A percentile compares a stretch with the other conserved stretches of the same genome.
Conservation (phyloP, 2,797 vertebrate genomes). For the Sandelia bainsii region DNA sequence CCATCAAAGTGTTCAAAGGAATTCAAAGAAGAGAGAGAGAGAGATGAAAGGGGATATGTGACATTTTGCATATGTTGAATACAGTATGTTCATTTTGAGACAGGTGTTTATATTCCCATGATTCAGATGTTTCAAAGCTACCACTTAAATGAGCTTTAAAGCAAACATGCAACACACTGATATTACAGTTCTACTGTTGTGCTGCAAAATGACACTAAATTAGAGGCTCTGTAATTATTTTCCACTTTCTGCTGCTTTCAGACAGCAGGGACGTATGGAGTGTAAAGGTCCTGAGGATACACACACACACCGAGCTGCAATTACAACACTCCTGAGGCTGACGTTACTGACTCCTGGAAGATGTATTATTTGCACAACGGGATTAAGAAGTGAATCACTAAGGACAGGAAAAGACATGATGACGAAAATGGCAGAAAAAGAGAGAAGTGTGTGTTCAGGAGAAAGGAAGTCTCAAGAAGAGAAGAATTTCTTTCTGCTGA, state of each 20-base stretch:
- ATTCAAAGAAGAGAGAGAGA: not conserved
- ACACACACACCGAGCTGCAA: not conserved
- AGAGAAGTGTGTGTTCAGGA: not conserved
- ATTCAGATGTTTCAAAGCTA: not conserved
- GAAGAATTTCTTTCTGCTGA: constrained; percentile 20
- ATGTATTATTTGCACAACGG: not conserved
- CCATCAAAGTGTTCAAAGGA: constrained; percentile 47
- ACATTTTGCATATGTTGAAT: constrained; percentile 34
- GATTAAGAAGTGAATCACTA: constrained; percentile 11
- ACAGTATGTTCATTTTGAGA: no score
- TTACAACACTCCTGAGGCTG: not conserved
- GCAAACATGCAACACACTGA: not conserved
- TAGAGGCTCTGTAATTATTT: constrained; percentile 3
- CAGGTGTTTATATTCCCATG: not conserved
- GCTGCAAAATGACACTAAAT: constrained; percentile 20
- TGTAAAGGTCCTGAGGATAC: not conserved
- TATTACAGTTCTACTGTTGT: not conserved
- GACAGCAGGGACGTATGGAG: not conserved
- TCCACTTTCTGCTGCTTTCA: not conserved
- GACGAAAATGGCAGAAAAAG: not conserved
- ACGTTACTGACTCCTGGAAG: not conserved
- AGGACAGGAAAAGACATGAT: not conserved
- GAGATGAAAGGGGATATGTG: constrained; percentile 22
- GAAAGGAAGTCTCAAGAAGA: constrained; percentile 15
- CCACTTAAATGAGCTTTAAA: constrained; percentile 15